Evolutionary conservation across 2,888 invertebrate genomes (phyloP), one percentile per base, ranked within the genome.

Genomic region (Antheraea yamamai): DNA sequence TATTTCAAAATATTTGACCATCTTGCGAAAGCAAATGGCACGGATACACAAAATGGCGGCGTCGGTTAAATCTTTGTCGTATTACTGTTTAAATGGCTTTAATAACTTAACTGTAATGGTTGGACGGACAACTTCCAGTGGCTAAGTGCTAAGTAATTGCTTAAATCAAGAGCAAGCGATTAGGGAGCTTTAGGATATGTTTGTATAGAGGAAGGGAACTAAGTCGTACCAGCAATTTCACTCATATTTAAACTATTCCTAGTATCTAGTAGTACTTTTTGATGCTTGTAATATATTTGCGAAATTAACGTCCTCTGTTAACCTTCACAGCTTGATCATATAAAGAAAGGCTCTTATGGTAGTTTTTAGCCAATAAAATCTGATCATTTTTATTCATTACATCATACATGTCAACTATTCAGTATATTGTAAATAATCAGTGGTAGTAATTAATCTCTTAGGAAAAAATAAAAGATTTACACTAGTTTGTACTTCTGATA

Each of bases 31-130:
- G 70, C 76, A 80, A 85, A 83, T 81, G 82, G 82, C 83, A 80
- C 81, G 84, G 85, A 83, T 87, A 82, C 79, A 81, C 84, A 81
- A 84, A 89, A 89, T 87, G 86, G 88, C 81, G 84, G 83, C 75
- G 79, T 80, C 66, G 79, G 76, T 64, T 23, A 55, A 39, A 61
- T 73, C 73, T 73, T 18, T 26, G 61, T n/a, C 55, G 87, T 88
- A 91, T 91, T 90, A 92, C 92, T 70, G 70, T 70, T 39, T 70
- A 70, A 70, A 70, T 90, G 90, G 87, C 89, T 88, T 30, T 89
- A 91, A 91, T 91, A 91, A 91, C 91, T 89, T 85, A 90, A 91
- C 89, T 92, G 91, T 87, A 88, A 90, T 86, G 86, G 87, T 88
- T 87, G 87, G 87, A 85, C 84, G 85, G 84, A 39, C 39, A 70